These are phyloP conservation scores for Apodemia hepburni DNA, from an alignment of 2,888 invertebrate species.

Conservation along the genomic window DNA sequence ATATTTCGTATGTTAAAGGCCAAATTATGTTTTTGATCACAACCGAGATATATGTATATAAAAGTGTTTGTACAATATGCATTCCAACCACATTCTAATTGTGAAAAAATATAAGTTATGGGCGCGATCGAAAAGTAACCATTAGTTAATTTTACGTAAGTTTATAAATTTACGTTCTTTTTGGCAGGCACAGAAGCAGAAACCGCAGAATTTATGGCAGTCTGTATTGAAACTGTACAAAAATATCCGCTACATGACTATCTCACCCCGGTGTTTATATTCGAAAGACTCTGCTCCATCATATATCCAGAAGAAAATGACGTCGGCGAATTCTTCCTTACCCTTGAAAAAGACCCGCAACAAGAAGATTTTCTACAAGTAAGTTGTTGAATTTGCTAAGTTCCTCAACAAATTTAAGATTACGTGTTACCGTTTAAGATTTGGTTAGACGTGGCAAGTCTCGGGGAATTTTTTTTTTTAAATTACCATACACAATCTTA, in stretches of 20 bases:
- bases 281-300: conserved; percentile 97
- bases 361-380: conserved; percentile 98
- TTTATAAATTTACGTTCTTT: not conserved
- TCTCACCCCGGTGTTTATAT: conserved; percentile 98
- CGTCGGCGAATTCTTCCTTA: conserved; percentile 97
- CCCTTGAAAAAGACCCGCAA: conserved; percentile 98
- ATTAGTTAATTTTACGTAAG: too few species aligned
- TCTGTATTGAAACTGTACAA: conserved; percentile 97
- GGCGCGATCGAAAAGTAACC: too few species aligned
- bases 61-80: too few species aligned
- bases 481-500: too few species aligned
- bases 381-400: conserved; percentile 19
- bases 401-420: too few species aligned
- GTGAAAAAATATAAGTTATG: too few species aligned
- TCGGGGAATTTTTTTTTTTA: too few species aligned
- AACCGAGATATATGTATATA: not conserved
- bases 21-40: too few species aligned
- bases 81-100: too few species aligned
- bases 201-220: conserved; percentile 97
- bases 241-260: conserved; percentile 95
- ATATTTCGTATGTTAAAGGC: too few species aligned
- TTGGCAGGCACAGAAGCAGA: conserved; percentile 93
- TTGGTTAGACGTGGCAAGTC: too few species aligned
- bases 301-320: conserved; percentile 99
- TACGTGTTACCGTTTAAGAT: too few species aligned